phyloP scores from a whole-genome alignment of 1,140 invertebrate genomes.

The Trichogramma pretiosum region DNA sequence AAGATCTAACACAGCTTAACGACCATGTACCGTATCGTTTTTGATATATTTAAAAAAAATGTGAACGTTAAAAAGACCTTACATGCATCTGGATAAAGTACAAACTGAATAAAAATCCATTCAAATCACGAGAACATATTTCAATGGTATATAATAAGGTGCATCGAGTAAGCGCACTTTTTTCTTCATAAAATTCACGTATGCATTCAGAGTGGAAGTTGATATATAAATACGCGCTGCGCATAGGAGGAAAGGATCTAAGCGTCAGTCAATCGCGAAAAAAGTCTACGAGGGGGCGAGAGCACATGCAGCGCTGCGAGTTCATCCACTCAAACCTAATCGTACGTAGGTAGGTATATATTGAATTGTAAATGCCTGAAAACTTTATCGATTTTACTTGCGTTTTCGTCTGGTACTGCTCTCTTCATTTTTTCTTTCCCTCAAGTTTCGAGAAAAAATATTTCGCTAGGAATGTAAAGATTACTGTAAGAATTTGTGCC shows the following conservation, averaged over 20 bases:
- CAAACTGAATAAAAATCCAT: too few species aligned
- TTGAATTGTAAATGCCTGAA: too few species aligned
- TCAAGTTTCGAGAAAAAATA: slow-evolving; percentile 21
- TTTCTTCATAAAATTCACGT: slow-evolving; percentile 15
- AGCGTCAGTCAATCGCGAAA: slow-evolving; percentile 7
- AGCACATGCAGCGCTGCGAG: slow-evolving; percentile 2
- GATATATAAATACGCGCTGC: not conserved
- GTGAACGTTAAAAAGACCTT: too few species aligned
- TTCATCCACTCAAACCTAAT: slow-evolving; percentile 16
- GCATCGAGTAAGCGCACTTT: not conserved
- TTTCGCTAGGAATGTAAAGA: too few species aligned
- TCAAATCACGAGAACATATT: not conserved
- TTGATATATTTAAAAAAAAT: too few species aligned
- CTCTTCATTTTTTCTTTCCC: slow-evolving; percentile 15
- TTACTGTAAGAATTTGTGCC: too few species aligned
- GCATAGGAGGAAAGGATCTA: too few species aligned
- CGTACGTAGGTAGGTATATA: too few species aligned
- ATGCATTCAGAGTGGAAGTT: not conserved
- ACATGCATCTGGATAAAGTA: too few species aligned
- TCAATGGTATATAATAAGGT: not conserved
- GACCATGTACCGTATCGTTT: too few species aligned
- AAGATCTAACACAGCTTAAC: too few species aligned
- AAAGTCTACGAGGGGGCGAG: not conserved
- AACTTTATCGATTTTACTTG: slow-evolving; percentile 2
- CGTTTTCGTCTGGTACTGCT: not conserved